These are phyloP conservation scores for Antrozous pallidus DNA, from an alignment of 2,797 vertebrate genomes.

Conservation along the genomic window DNA sequence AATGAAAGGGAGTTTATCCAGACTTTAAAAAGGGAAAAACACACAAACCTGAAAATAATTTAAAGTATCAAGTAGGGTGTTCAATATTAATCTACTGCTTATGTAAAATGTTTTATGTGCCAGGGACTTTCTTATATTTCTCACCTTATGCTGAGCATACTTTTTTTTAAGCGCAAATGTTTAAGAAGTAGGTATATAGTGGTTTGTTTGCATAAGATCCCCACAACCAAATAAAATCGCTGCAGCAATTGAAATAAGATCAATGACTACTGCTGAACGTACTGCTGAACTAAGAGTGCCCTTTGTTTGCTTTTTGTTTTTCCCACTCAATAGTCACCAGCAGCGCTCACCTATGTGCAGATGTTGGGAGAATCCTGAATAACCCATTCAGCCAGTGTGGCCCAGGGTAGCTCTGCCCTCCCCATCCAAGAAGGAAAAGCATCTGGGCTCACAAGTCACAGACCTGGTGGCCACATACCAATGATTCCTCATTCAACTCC, in stretches of 20 bases:
- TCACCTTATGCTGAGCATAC: neutral
- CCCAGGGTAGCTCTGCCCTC: neutral
- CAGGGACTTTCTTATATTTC: neutral
- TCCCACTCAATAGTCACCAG: neutral
- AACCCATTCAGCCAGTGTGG: too few relatives aligned
- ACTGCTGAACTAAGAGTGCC: neutral
- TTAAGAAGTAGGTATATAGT: neutral
- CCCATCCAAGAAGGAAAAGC: neutral
- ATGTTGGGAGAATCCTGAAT: neutral
- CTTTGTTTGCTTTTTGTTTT: neutral
- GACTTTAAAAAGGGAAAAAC: neutral
- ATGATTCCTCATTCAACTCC: neutral
- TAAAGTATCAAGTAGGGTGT: neutral
- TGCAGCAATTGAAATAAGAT: neutral
- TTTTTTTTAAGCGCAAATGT: neutral
- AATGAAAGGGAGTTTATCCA: neutral
- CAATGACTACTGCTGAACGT: neutral
- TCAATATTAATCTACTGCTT: neutral
- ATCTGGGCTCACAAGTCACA: neutral
- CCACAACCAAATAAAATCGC: neutral
- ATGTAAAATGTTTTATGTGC: neutral
- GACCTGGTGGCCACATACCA: neutral
- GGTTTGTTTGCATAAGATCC: neutral
- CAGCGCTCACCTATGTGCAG: neutral
- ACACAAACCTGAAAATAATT: neutral